Conservation (phyloP, 1,140 invertebrate species). For the Drosophila orena region DNA sequence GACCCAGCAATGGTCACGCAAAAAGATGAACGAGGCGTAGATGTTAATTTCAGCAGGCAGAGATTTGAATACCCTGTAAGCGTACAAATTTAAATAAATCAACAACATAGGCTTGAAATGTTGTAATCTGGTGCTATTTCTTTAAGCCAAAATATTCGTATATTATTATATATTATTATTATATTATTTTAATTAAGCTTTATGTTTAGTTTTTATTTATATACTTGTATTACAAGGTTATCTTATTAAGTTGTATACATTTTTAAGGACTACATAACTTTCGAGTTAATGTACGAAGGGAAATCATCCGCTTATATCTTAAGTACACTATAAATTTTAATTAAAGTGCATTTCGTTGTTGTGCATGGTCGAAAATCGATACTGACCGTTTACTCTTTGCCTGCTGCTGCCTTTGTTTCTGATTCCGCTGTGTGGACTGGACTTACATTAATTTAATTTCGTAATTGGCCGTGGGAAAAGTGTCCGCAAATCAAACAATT, state of each 20-base stretch:
- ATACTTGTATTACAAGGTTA: no score
- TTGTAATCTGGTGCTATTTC: no score
- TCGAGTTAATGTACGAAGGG: no score
- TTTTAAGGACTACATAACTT: no score
- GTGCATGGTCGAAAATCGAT: slow-evolving; percentile 40
- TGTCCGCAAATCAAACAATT: slow-evolving; percentile 36
- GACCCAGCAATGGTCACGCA: slow-evolving; percentile 8
- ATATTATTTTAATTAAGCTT: no score
- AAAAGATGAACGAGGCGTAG: neutral
- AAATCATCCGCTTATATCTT: neutral
- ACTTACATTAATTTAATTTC: slow-evolving; percentile 70
- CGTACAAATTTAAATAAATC: no score
- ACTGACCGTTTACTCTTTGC: slow-evolving; percentile 64
- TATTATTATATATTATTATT: no score
- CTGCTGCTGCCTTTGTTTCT: slow-evolving; percentile 36
- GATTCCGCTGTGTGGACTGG: slow-evolving; percentile 25
- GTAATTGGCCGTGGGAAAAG: slow-evolving; percentile 50
- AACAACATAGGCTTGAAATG: no score
- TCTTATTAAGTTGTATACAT: no score
- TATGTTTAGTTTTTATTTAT: no score
- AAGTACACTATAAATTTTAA: neutral
- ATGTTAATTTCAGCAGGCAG: neutral
- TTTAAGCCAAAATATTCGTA: no score
- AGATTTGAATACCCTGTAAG: neutral
- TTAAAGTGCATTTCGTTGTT: neutral